Evolutionary conservation across 2,113 vertebrate genomes (phyloP).

Genomic region (Taurulus bubalis): DNA sequence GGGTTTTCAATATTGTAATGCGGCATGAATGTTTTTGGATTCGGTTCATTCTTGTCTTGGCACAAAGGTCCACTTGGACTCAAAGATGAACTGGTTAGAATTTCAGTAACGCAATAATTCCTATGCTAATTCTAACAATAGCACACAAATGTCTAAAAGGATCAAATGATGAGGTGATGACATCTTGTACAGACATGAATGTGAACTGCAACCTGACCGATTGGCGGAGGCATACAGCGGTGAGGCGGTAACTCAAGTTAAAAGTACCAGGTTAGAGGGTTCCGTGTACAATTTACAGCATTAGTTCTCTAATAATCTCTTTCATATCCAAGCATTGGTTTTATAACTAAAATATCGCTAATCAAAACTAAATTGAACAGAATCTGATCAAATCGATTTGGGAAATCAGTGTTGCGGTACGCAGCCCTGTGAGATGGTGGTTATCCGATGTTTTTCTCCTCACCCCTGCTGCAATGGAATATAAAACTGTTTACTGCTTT

Average conservation of each 20-base stretch:
- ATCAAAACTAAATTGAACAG: background rate
- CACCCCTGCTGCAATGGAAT: slow-evolving; percentile 8
- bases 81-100: too few relatives aligned
- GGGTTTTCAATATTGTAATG: background rate
- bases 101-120: background rate
- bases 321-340: background rate
- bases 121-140: background rate
- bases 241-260: background rate
- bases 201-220: background rate
- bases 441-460: slow-evolving; percentile 23
- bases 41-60: too few relatives aligned
- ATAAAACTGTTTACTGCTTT: slow-evolving; percentile 35
- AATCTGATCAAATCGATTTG: background rate
- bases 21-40: too few relatives aligned
- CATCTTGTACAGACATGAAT: background rate
- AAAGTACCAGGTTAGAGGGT: background rate
- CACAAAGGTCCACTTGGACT: too few relatives aligned
- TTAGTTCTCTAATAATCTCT: background rate
- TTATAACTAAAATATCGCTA: background rate
- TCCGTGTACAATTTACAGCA: background rate
- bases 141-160: background rate
- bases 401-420: background rate
- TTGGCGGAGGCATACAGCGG: background rate
- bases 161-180: background rate
- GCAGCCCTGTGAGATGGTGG: background rate